Base-by-base conservation (phyloP, 2,888 invertebrate species). In the Exephanes ischioxanthus region DNA sequence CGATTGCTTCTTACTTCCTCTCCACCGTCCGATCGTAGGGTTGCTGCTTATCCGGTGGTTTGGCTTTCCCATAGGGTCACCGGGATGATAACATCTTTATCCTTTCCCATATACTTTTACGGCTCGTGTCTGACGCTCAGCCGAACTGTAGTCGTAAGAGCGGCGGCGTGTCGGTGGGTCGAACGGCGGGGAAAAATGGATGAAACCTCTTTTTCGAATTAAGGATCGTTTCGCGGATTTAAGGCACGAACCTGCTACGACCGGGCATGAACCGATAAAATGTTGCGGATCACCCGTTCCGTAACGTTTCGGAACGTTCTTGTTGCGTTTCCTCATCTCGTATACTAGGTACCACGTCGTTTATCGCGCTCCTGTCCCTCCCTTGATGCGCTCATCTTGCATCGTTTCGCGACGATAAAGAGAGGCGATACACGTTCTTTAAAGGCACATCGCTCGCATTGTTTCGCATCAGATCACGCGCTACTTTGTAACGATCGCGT, bases 61-160 rank as follows among this genome's bases (percentile, higher is more conserved):
- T 11, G 30, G 22, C 67, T 78, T 55, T 33, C 41, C 41, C 55
- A 22, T 45, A 76, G 83, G 76, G 79, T 83, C 83, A 80, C 85
- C 53, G 76, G 37, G 83, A 88, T 88, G 92, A 92, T 92, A 92
- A 92, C 92, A 92, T 92, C 92, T 92, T 92, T 91, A 92, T 92
- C 90, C 90, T 91, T 91, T 90, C 90, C 90, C 92, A 90, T 91
- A 92, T 92, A 92, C 91, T 90, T 92, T 92, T 92, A 92, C 92
- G 90, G 91, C 41, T 89, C 85, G 83, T 82, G 88, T 90, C 88
- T 89, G 84, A 90, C 88, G 88, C 90, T 90, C 88, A 89, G 90
- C 90, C 91, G 89, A 91, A 92, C 92, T 90, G 90, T 89, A 91
- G 89, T 89, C 91, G 90, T 92, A 91, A 89, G 70, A 66, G 37